Evolutionary conservation across 2,113 vertebrate species (phyloP).

Genomic region (Lophotis ruficrista): DNA sequence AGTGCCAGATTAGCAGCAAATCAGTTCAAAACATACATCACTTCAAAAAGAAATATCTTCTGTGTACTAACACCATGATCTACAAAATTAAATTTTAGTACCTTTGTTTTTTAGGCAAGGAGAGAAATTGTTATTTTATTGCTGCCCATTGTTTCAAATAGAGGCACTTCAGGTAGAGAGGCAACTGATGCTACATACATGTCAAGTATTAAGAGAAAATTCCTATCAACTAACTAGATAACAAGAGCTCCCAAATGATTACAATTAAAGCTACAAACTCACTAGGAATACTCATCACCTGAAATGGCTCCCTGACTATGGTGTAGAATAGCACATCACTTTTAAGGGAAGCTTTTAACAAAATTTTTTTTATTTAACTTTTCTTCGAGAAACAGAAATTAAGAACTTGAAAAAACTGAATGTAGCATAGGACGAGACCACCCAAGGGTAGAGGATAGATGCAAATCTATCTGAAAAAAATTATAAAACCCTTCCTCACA

Average conservation of each 20-base stretch:
- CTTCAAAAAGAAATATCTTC: neutral
- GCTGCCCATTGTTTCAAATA: neutral
- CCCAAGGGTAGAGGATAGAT: neutral
- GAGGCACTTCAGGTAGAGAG: neutral
- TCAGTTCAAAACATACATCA: neutral
- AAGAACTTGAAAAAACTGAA: neutral
- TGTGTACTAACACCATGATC: neutral
- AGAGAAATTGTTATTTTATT: neutral
- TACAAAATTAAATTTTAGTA: neutral
- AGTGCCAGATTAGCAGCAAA: neutral
- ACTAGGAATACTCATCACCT: neutral
- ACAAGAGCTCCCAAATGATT: neutral
- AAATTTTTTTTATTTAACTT: neutral
- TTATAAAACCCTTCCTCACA: neutral
- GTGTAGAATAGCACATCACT: neutral
- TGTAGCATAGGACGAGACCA: fast-evolving
- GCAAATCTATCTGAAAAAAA: neutral
- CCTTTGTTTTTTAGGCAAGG: neutral
- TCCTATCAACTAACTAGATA: neutral
- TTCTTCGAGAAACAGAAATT: neutral
- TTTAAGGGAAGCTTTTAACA: neutral
- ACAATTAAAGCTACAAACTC: neutral
- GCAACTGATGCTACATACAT: neutral
- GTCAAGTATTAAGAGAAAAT: neutral
- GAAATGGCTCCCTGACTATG: neutral